Percentiles rank a stretch among this genome's conserved stretches.
phyloP scores from a whole-genome alignment of 1,140 invertebrate genomes.

The Chrysomallon squamiferum region DNA sequence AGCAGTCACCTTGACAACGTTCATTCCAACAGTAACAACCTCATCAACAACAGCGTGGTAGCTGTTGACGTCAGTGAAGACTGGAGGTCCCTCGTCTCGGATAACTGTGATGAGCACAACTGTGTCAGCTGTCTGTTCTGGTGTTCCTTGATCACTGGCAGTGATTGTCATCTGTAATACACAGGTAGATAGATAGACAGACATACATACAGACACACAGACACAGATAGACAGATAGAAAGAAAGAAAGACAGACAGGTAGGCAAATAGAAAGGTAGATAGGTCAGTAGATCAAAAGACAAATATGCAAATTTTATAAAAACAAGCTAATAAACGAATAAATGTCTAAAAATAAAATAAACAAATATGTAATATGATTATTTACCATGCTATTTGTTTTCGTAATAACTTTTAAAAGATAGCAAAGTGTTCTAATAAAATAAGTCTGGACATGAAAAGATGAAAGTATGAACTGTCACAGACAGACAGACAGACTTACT shows the following conservation, averaged over 20 bases:
- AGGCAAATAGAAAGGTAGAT: not conserved
- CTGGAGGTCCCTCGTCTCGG: conserved; percentile 34
- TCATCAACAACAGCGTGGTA: conserved; percentile 30
- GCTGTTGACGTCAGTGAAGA: conserved; percentile 23
- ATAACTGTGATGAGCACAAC: conserved; percentile 35
- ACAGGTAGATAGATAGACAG: not conserved
- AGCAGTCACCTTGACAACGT: conserved; percentile 30
- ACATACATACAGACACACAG: not conserved
- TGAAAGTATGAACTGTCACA: not conserved
- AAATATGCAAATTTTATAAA: too few relatives aligned
- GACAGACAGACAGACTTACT: conserved; percentile 13
- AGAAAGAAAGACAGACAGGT: not conserved
- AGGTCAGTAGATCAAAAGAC: not conserved
- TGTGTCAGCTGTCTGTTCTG: conserved; percentile 19
- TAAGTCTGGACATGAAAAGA: too few relatives aligned
- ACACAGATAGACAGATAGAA: not conserved
- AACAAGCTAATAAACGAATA: too few relatives aligned
- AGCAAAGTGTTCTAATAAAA: too few relatives aligned
- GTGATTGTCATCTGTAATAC: conserved; percentile 26
- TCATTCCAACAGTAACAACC: conserved; percentile 18
- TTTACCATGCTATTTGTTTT: too few relatives aligned
- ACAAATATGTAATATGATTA: too few relatives aligned
- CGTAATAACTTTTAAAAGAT: too few relatives aligned
- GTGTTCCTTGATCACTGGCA: conserved; percentile 36
- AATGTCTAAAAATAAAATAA: too few relatives aligned